phyloP scores from a whole-genome alignment of 2,113 vertebrate genomes.

The Coreoperca whiteheadi region DNA sequence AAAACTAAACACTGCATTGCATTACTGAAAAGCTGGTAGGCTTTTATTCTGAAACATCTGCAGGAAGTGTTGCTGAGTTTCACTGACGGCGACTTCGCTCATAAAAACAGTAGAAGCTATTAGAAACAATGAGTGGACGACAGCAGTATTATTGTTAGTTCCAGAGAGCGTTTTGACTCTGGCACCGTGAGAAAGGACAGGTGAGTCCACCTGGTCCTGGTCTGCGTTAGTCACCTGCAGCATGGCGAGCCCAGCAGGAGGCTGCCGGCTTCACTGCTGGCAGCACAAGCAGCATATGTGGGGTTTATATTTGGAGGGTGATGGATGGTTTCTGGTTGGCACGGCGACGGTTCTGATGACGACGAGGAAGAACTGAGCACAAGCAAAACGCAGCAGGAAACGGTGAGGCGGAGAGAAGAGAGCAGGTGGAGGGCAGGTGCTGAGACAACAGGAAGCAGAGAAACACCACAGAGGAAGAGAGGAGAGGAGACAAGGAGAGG shows the following conservation, averaged over 20 bases:
- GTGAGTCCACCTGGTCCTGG: background rate
- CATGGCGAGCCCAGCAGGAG: too few relatives aligned
- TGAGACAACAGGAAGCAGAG: conserved; percentile 56
- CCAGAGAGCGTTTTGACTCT: background rate
- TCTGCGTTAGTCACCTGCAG: too few relatives aligned
- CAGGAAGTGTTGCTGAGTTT: too few relatives aligned
- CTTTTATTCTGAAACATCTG: too few relatives aligned
- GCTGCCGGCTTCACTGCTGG: background rate
- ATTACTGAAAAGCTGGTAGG: too few relatives aligned
- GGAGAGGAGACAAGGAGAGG: background rate
- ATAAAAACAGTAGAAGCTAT: too few relatives aligned
- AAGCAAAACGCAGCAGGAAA: conserved; percentile 8
- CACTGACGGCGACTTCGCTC: too few relatives aligned
- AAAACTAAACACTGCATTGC: too few relatives aligned
- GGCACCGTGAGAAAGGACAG: background rate
- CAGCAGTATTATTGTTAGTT: too few relatives aligned
- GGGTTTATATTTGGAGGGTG: conserved; percentile 17
- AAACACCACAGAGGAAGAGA: background rate
- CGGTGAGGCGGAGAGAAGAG: background rate
- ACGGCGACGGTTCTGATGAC: background rate
- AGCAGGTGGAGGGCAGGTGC: conserved; percentile 56
- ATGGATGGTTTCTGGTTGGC: conserved; percentile 21
- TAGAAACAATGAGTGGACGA: too few relatives aligned
- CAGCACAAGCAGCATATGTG: conserved; percentile 23
- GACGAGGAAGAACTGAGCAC: background rate